These are phyloP conservation scores for Apogon hyalosoma DNA, from an alignment of 2,797 vertebrate species.

Conservation along the genomic window DNA sequence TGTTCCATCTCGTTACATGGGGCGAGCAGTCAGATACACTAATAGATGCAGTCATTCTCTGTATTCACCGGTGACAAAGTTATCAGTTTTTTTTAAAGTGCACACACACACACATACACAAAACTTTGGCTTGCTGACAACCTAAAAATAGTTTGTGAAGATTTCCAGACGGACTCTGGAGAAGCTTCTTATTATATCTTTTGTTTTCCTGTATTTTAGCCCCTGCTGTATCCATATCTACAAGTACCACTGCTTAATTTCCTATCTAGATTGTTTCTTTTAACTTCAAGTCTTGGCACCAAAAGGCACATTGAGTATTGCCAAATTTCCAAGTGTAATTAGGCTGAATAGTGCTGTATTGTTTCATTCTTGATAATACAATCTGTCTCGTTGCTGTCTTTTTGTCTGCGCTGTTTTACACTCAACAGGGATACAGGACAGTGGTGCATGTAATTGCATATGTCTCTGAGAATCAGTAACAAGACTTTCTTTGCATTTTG, in stretches of 20 bases:
- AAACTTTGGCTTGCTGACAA: background rate
- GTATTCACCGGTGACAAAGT: slow-evolving; percentile 12
- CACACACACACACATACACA: background rate
- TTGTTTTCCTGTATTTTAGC: background rate
- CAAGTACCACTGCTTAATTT: background rate
- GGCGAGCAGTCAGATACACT: slow-evolving; percentile 13
- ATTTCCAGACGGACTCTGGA: slow-evolving; percentile 7
- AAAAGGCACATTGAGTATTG: slow-evolving; percentile 22
- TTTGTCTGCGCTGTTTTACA: slow-evolving; percentile 14
- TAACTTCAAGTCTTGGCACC: slow-evolving; percentile 11
- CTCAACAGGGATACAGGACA: slow-evolving; percentile 9
- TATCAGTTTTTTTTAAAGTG: background rate
- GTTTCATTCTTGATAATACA: slow-evolving; percentile 37
- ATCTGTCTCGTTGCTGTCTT: slow-evolving; percentile 17
- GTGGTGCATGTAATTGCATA: slow-evolving; percentile 44
- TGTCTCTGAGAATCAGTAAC: slow-evolving; percentile 32
- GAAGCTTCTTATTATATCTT: background rate
- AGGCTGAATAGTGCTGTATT: slow-evolving; percentile 38
- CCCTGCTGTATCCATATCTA: background rate
- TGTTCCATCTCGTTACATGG: slow-evolving; percentile 29
- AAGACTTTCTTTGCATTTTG: background rate
- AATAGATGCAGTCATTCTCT: slow-evolving; percentile 24
- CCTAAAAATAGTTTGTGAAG: slow-evolving; percentile 22
- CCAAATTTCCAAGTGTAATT: slow-evolving; percentile 47
- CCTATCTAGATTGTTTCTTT: background rate